Percentiles rank a stretch among this genome's conserved stretches.
phyloP scores from a whole-genome alignment of 2,797 vertebrate genomes.

The Nasua narica region DNA sequence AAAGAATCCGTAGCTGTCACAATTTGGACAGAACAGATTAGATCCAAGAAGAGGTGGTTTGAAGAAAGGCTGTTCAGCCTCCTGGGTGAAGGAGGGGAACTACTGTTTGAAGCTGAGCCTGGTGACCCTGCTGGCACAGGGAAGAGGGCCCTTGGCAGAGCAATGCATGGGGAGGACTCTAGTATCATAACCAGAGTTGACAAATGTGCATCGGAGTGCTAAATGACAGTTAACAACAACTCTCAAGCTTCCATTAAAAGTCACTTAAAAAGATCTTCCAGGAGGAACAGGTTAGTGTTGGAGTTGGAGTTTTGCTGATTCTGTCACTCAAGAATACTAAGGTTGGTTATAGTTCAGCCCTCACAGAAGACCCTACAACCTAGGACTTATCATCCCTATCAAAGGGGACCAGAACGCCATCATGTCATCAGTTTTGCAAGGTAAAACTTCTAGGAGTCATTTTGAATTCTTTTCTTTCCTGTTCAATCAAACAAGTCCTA shows the following conservation, averaged over 20 bases:
- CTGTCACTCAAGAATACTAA: not conserved
- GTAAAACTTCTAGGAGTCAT: not conserved
- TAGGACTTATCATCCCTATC: not conserved
- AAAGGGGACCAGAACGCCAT: not conserved
- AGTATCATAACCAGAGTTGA: not conserved
- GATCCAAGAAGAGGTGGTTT: not conserved
- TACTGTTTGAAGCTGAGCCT: not conserved
- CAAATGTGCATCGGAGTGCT: not conserved
- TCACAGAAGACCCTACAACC: not conserved
- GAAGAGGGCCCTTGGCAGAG: not conserved
- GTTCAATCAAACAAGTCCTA: not conserved
- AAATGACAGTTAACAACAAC: not conserved
- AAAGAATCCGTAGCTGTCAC: not conserved
- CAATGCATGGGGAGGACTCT: not conserved
- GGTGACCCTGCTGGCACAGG: not conserved
- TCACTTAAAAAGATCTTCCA: not conserved
- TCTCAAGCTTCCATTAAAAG: constrained; percentile 22
- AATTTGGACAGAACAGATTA: not conserved
- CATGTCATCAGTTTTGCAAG: not conserved
- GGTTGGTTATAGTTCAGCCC: not conserved
- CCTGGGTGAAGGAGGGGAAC: not conserved
- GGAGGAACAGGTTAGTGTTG: not conserved
- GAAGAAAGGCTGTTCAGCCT: not conserved
- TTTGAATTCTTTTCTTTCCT: not conserved
- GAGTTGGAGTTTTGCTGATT: not conserved